Evolutionary conservation across 2,797 vertebrate genomes (phyloP).

Genomic region (Acanthopagrus latus): DNA sequence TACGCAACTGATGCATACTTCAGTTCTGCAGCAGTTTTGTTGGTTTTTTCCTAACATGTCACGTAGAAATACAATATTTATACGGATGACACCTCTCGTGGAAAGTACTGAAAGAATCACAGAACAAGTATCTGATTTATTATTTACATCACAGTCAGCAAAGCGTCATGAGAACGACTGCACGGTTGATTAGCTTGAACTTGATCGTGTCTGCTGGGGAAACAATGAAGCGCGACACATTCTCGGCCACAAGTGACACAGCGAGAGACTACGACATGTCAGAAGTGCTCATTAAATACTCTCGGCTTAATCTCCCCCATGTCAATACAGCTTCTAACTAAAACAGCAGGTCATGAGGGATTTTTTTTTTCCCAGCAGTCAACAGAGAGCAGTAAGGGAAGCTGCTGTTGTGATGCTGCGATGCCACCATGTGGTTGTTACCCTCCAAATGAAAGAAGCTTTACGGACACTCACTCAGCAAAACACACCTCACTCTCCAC

Average conservation of each 20-base stretch:
- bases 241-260: conserved; percentile 16
- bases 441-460: background rate
- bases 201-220: conserved; percentile 3
- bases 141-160: conserved; percentile 33
- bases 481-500: background rate
- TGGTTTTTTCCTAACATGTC: background rate
- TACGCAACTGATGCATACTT: conserved; percentile 45
- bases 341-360: conserved; percentile 55
- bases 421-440: conserved; percentile 68
- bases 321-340: conserved; percentile 64
- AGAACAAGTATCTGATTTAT: conserved; percentile 4
- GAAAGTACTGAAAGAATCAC: conserved; percentile 7
- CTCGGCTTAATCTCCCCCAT: conserved; percentile 55
- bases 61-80: conserved; percentile 17
- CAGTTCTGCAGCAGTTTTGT: conserved; percentile 1
- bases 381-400: background rate
- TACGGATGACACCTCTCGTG: background rate
- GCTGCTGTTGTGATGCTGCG: conserved; percentile 39
- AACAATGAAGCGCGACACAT: conserved; percentile 20
- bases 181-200: conserved; percentile 6
- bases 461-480: conserved; percentile 24
- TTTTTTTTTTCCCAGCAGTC: conserved; percentile 24
- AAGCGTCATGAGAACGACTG: background rate
- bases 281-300: conserved; percentile 67
- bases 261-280: conserved; percentile 57